Percentiles rank a stretch among this genome's conserved stretches.
These are phyloP conservation scores for Siderastrea siderea DNA, from an alignment of 92 coral and sea anemone genomes.

Conservation along the genomic window DNA sequence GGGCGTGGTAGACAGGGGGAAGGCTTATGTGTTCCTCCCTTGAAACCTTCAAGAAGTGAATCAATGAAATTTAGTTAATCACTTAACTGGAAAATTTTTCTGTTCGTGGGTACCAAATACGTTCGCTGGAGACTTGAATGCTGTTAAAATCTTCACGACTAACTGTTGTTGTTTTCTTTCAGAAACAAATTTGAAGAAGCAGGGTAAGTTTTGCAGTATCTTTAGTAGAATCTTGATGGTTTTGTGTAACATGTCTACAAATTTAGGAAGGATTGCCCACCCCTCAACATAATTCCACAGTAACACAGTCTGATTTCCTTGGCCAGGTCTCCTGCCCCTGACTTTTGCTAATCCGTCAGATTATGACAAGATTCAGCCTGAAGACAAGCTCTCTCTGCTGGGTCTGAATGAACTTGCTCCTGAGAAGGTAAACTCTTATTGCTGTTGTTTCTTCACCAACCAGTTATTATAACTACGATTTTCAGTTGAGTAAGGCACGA, in stretches of 20 bases:
- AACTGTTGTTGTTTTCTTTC: slow-evolving; percentile 45
- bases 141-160: no score
- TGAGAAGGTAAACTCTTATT: slow-evolving; percentile 77
- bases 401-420: slow-evolving; percentile 92
- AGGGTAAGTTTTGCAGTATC: slow-evolving; percentile 72
- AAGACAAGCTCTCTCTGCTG: slow-evolving; percentile 88
- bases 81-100: no score
- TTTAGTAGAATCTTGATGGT: background rate
- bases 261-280: background rate
- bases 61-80: no score
- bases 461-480: background rate
- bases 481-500: no score
- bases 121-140: no score
- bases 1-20: no score
- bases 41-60: no score
- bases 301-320: background rate
- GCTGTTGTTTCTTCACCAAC: background rate
- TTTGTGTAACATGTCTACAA: background rate
- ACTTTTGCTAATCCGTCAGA: slow-evolving; percentile 94
- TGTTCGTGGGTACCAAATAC: no score
- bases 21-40: no score
- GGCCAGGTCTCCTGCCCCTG: slow-evolving; percentile 88
- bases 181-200: slow-evolving; percentile 98
- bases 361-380: slow-evolving; percentile 90
- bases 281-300: background rate